phyloP scores from a whole-genome alignment of 2,113 vertebrate genomes.

The Gadus macrocephalus region DNA sequence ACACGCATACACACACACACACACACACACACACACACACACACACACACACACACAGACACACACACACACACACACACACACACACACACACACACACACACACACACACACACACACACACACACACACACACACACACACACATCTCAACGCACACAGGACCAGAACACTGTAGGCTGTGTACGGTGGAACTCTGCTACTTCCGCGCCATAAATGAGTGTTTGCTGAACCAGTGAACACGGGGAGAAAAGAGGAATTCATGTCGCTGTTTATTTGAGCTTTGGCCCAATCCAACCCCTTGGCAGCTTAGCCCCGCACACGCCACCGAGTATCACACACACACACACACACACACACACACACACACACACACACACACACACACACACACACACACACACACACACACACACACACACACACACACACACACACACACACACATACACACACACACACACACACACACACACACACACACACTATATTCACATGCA shows the following conservation, averaged over 20 bases:
- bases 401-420: background rate
- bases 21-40: slow-evolving; percentile 17
- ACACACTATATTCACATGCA: background rate
- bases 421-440: slow-evolving; percentile 5
- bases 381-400: slow-evolving; percentile 4
- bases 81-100: slow-evolving; percentile 11
- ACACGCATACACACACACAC: slow-evolving; percentile 27
- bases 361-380: slow-evolving; percentile 1
- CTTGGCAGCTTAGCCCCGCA: slow-evolving; percentile 34
- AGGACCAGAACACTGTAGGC: slow-evolving; percentile 58
- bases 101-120: slow-evolving; percentile 28
- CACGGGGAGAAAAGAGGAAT: slow-evolving; percentile 74
- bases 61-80: no score
- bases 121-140: slow-evolving; percentile 24
- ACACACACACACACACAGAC: no score
- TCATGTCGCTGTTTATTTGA: slow-evolving; percentile 77
- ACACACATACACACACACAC: background rate
- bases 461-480: no score
- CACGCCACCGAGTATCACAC: slow-evolving; percentile 56
- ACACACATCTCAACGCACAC: slow-evolving; percentile 22
- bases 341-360: slow-evolving; percentile 17
- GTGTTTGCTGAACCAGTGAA: slow-evolving; percentile 69
- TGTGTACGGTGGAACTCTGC: slow-evolving; percentile 56
- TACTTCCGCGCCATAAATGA: slow-evolving; percentile 70
- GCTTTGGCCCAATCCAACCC: slow-evolving; percentile 62